Percentiles rank a stretch among this genome's conserved stretches.
These are phyloP conservation scores for Aurelia coerulea DNA, from an alignment of 30 jellyfish, hydroid and myxozoan species.

Conservation along the genomic window DNA sequence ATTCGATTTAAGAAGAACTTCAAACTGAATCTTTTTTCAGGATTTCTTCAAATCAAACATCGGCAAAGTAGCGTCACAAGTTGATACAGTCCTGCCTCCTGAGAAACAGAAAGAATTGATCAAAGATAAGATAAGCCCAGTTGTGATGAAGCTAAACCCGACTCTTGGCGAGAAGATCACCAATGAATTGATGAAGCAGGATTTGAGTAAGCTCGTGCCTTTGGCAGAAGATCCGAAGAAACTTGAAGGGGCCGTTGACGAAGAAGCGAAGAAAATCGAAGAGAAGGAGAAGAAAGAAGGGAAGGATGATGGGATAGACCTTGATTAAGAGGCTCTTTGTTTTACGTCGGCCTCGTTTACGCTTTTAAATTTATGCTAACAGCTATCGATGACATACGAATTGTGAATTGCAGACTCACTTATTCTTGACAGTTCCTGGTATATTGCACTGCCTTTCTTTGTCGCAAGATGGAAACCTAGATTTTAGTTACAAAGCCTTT, in stretches of 20 bases:
- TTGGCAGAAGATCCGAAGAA: conserved; percentile 71
- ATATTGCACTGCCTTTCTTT: too few species aligned
- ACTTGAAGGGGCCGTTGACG: conserved; percentile 52
- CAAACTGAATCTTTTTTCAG: conserved; percentile 7
- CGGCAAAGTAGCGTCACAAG: conserved; percentile 77
- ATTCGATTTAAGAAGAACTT: too few species aligned
- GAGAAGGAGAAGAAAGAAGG: conserved; percentile 40
- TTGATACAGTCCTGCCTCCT: conserved; percentile 65
- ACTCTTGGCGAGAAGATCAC: conserved; percentile 52
- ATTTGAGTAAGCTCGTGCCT: conserved; percentile 49
- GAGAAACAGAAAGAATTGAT: conserved; percentile 70
- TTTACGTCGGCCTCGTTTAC: too few species aligned
- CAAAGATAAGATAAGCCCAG: conserved; percentile 69
- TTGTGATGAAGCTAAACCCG: conserved; percentile 71
- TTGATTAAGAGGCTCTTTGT: too few species aligned
- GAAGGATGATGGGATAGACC: too few species aligned
- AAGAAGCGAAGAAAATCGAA: conserved; percentile 70
- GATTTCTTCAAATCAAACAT: conserved; percentile 62
- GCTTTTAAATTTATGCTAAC: too few species aligned
- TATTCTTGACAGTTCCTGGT: too few species aligned
- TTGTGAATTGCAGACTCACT: too few species aligned
- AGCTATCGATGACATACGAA: too few species aligned
- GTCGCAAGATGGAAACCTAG: too few species aligned
- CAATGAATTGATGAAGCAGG: conserved; percentile 68
- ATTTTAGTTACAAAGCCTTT: too few species aligned